Conservation (phyloP, 37 sponge, comb jelly and placozoan species). For the Axinella damicornis region DNA sequence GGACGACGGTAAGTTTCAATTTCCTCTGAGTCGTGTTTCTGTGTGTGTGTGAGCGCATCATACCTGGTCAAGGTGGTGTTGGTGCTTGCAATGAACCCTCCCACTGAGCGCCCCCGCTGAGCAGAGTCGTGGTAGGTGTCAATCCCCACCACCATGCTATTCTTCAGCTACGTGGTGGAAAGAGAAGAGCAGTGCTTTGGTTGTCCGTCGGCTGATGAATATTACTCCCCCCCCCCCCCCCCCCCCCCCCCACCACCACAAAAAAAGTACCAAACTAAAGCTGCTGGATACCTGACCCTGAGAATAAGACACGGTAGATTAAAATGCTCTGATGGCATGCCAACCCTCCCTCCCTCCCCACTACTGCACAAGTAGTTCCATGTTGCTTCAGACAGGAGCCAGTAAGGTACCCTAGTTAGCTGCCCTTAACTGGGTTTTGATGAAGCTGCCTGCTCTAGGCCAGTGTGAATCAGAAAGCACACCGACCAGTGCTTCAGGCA, state of each 20-base stretch:
- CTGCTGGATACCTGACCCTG: too few relatives aligned
- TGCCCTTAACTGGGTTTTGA: constrained; percentile 43
- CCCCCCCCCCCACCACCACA: too few relatives aligned
- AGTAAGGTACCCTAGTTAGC: neutral
- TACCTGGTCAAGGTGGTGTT: constrained; percentile 88
- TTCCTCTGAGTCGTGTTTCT: too few relatives aligned
- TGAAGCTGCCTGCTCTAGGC: constrained; percentile 26
- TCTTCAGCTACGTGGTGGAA: constrained; percentile 73
- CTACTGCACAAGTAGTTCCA: too few relatives aligned
- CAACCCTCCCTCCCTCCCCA: too few relatives aligned
- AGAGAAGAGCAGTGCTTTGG: too few relatives aligned
- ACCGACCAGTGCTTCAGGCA: constrained; percentile 33
- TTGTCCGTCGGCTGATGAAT: too few relatives aligned
- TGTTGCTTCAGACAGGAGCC: constrained; percentile 58
- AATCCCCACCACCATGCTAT: constrained; percentile 93
- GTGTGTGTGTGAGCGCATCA: neutral
- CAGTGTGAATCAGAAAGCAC: constrained; percentile 67
- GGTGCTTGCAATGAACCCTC: constrained; percentile 92
- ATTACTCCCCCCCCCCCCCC: too few relatives aligned
- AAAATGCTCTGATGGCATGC: too few relatives aligned
- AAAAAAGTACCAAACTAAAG: too few relatives aligned
- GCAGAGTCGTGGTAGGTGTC: constrained; percentile 97
- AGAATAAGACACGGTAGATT: too few relatives aligned
- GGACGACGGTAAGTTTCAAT: too few relatives aligned
- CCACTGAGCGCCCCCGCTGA: constrained; percentile 81